A percentile compares a stretch with the other conserved stretches of the same genome.
phyloP scores from a whole-genome alignment of 2,888 invertebrate species.

The Serrognathus titanus region DNA sequence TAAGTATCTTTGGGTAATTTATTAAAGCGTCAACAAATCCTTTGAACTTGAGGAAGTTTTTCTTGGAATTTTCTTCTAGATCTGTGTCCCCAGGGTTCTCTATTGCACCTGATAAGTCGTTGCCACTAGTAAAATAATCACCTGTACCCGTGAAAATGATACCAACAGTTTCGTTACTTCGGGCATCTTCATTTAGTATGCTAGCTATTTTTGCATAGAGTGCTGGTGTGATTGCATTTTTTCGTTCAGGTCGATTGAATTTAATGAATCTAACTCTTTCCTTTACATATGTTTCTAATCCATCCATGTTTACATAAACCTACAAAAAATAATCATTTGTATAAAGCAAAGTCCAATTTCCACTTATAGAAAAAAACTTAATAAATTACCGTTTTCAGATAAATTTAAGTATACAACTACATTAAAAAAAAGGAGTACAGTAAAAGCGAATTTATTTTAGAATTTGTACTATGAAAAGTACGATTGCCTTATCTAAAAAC shows the following conservation, averaged over 20 bases:
- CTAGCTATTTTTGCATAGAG: slow-evolving; percentile 68
- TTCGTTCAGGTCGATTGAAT: slow-evolving; percentile 73
- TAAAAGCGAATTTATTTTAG: too few relatives aligned
- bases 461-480: too few relatives aligned
- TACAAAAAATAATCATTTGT: too few relatives aligned
- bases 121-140: slow-evolving; percentile 82
- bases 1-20: slow-evolving; percentile 81
- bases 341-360: too few relatives aligned
- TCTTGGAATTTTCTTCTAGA: not conserved
- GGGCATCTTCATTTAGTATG: slow-evolving; percentile 66
- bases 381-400: too few relatives aligned
- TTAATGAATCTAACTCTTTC: slow-evolving; percentile 59
- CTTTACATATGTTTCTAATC: slow-evolving; percentile 7
- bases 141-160: slow-evolving; percentile 65
- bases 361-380: too few relatives aligned
- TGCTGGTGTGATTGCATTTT: slow-evolving; percentile 69
- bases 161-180: slow-evolving; percentile 62
- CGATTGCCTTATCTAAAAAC: too few relatives aligned
- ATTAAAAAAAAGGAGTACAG: too few relatives aligned
- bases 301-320: slow-evolving; percentile 7
- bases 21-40: slow-evolving; percentile 74
- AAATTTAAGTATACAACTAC: too few relatives aligned
- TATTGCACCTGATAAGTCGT: slow-evolving; percentile 54
- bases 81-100: slow-evolving; percentile 1
- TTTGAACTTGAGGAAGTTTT: slow-evolving; percentile 44